phyloP scores from a whole-genome alignment of 2,113 vertebrate species.

The Anser cygnoides region DNA sequence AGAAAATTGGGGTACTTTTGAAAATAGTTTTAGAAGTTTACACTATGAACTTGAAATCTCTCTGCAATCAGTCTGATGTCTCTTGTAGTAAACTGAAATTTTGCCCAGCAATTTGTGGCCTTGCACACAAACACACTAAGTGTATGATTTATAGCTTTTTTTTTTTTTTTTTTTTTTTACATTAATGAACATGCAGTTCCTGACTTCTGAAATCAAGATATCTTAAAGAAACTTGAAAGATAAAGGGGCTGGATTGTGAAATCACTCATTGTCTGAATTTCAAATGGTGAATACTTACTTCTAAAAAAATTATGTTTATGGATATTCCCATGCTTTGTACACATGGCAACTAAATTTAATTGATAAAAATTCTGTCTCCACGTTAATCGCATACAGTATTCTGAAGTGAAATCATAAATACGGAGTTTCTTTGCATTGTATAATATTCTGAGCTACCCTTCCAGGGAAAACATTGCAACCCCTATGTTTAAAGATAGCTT shows the following conservation, averaged over 20 bases:
- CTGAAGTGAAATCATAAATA: not conserved
- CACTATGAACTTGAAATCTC: conserved; percentile 27
- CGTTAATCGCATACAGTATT: not conserved
- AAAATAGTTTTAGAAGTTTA: conserved; percentile 33
- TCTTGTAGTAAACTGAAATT: conserved; percentile 19
- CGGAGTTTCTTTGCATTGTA: not conserved
- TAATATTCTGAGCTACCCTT: conserved; percentile 39
- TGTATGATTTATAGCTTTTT: not conserved
- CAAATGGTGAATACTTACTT: not conserved
- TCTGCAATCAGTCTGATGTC: not conserved
- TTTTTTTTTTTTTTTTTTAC: not conserved
- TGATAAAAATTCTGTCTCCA: not conserved
- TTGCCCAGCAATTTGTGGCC: not conserved
- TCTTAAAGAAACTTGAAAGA: not conserved
- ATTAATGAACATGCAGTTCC: not conserved
- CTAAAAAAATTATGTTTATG: not conserved
- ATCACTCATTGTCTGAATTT: not conserved
- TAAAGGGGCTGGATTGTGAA: not conserved
- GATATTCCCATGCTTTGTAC: not conserved
- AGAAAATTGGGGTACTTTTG: not conserved
- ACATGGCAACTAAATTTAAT: not conserved
- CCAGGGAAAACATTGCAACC: not conserved
- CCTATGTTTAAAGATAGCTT: not conserved
- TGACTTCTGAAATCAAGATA: not conserved
- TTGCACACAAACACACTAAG: not conserved